These are phyloP conservation scores for Eospalax fontanierii DNA, from an alignment of 2,797 vertebrate genomes.

Conservation along the genomic window DNA sequence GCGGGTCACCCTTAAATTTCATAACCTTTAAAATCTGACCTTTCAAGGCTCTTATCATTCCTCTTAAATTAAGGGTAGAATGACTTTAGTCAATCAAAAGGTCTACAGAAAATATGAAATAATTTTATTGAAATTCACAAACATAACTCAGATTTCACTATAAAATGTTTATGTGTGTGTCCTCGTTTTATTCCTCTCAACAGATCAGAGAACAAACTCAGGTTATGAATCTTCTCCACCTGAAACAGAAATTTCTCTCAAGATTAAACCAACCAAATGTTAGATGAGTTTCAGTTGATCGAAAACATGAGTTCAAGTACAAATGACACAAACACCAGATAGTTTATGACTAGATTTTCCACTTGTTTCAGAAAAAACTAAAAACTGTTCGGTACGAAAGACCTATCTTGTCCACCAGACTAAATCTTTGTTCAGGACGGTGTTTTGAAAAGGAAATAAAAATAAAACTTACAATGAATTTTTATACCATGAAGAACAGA, in stretches of 20 bases:
- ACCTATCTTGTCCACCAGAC: neutral
- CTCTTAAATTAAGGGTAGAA: constrained; percentile 75
- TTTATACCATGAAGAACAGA: constrained; percentile 43
- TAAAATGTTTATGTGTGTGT: neutral
- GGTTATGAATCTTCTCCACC: constrained; percentile 63
- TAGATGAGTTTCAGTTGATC: constrained; percentile 71
- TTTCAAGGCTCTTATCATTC: constrained; percentile 82
- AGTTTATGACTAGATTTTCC: constrained; percentile 6
- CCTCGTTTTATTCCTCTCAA: constrained; percentile 42
- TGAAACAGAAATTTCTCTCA: constrained; percentile 76
- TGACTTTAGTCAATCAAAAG: constrained; percentile 77
- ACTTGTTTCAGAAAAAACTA: constrained; percentile 60
- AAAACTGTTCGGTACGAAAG: constrained; percentile 16
- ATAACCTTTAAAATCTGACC: constrained; percentile 86
- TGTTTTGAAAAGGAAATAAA: constrained; percentile 62
- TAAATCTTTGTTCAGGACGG: constrained; percentile 44
- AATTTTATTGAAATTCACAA: constrained; percentile 67
- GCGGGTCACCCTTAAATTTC: constrained; percentile 80
- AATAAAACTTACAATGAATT: constrained; percentile 33
- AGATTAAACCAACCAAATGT: constrained; percentile 70
- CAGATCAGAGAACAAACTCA: constrained; percentile 53
- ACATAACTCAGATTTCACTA: constrained; percentile 33
- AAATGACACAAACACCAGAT: constrained; percentile 45
- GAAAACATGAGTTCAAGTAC: constrained; percentile 41
- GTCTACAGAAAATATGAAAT: constrained; percentile 60